These are phyloP conservation scores for Ectemnius continuus DNA, from an alignment of 2,888 invertebrate species.

Conservation along the genomic window DNA sequence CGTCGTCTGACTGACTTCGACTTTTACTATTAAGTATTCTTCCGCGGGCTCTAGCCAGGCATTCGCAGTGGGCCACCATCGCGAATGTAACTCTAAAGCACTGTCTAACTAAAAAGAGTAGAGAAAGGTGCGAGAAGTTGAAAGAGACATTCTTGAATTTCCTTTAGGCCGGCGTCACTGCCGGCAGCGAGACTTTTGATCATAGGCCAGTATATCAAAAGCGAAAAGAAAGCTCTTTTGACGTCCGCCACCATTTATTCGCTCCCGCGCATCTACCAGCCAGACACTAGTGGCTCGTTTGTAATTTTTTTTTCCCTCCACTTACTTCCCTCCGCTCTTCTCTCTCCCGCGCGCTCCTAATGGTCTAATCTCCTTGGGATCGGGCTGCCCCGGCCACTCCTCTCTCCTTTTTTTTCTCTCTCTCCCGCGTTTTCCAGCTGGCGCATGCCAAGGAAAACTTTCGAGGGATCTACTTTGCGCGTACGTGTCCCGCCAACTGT, in stretches of 20 bases:
- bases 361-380: conserved; percentile 41
- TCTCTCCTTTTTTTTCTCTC: conserved; percentile 21
- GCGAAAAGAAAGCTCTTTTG: conserved; percentile 43
- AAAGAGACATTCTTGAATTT: not conserved
- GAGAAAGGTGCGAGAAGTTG: conserved; percentile 12
- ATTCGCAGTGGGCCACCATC: not conserved
- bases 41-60: not conserved
- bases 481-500: conserved; percentile 50
- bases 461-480: conserved; percentile 56
- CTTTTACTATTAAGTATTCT: conserved; percentile 27
- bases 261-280: not conserved
- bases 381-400: not conserved
- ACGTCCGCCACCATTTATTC: conserved; percentile 30
- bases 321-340: no score
- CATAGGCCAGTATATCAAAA: conserved; percentile 58
- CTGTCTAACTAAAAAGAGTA: not conserved
- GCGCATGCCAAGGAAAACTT: conserved; percentile 40
- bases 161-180: conserved; percentile 6
- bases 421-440: no score
- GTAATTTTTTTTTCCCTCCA: conserved; percentile 31
- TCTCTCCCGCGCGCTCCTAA: conserved; percentile 28
- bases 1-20: not conserved
- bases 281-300: conserved; percentile 16
- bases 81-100: not conserved
- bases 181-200: conserved; percentile 64